phyloP scores from a whole-genome alignment of 1,140 invertebrate species.

The Drosophila auraria region DNA sequence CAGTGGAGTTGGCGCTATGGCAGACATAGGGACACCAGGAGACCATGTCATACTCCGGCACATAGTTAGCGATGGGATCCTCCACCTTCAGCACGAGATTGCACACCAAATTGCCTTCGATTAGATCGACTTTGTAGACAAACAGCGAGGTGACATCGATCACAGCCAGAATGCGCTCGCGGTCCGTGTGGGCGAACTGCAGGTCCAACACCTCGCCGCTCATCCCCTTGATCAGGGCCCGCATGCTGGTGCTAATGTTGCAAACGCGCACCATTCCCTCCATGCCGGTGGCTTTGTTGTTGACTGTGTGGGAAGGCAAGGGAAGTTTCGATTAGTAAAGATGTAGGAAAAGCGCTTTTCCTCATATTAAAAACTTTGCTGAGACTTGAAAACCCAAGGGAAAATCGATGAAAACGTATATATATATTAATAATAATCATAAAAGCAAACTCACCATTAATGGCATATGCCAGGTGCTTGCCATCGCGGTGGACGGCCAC shows the following conservation, averaged over 20 bases:
- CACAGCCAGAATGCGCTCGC: conserved; percentile 92
- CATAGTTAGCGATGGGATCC: conserved; percentile 76
- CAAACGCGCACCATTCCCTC: conserved; percentile 94
- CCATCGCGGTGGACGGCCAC: conserved; percentile 95
- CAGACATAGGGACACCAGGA: conserved; percentile 97
- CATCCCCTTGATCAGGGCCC: conserved; percentile 94
- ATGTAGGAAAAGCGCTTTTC: background rate
- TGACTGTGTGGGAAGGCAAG: conserved; percentile 58
- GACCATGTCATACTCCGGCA: conserved; percentile 85
- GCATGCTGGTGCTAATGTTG: conserved; percentile 89
- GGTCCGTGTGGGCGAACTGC: conserved; percentile 93
- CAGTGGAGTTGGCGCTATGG: conserved; percentile 86
- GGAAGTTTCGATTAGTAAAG: background rate
- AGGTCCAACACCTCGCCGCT: conserved; percentile 94
- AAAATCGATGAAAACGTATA: background rate
- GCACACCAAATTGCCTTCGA: conserved; percentile 87
- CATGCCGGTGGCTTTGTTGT: conserved; percentile 82
- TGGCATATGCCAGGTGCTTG: conserved; percentile 94
- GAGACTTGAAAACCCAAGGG: background rate
- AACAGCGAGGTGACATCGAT: conserved; percentile 93
- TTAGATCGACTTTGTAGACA: conserved; percentile 91
- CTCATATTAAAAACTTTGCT: background rate
- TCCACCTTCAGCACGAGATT: conserved; percentile 86
- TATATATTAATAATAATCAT: background rate
- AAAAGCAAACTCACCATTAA: conserved; percentile 90